Base-by-base conservation (phyloP, 2,797 vertebrate species). In the Pipistrellus kuhlii region DNA sequence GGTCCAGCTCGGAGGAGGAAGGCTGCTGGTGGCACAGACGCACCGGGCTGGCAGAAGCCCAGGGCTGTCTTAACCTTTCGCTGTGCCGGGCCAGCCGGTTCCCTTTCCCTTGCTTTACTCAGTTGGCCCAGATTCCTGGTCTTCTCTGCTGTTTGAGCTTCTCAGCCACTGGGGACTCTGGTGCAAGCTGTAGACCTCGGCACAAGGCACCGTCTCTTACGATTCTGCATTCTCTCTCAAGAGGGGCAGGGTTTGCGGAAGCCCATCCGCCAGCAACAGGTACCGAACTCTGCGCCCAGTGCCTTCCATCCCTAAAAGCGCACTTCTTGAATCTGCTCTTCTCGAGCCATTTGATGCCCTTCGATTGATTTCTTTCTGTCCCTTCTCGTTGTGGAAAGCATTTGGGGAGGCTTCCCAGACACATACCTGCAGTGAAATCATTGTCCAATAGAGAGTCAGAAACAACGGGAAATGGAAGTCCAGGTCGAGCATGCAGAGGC, bases 361-460 rank as follows among this genome's bases (percentile, higher is more conserved):
- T 82, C 32, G 21, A 30, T 87, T 94, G 72, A 46, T 83, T 82
- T 48, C 30, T 81, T 48, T 94, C 18, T 64, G 20, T 30, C 55
- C n/a, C 20, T 48, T 93, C 77, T 76, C 75, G 18, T 84, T 85
- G 80, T 23, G 69, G 44, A 96, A 86, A 94, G 30, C 69, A 64
- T 89, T 72, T 72, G 75, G 78, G 51, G 59, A 94, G 88, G 53
- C 38, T 51, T 90, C 15, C 6, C 66, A 75, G 41, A 75, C 53
- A 44, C 32, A 1, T 41, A 57, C 25, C 38, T 48, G 17, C 55
- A 64, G 46, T 82, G 32, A 85, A 77, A 82, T 77, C 32, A 66
- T 71, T 53, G 51, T 64, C 72, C 64, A 88, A 53, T 35, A 89
- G 86, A 53, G 78, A 80, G 59, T 77, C 64, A 44, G 84, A 85